phyloP scores from a whole-genome alignment of 2,113 vertebrate genomes.

The Corvus hawaiiensis region DNA sequence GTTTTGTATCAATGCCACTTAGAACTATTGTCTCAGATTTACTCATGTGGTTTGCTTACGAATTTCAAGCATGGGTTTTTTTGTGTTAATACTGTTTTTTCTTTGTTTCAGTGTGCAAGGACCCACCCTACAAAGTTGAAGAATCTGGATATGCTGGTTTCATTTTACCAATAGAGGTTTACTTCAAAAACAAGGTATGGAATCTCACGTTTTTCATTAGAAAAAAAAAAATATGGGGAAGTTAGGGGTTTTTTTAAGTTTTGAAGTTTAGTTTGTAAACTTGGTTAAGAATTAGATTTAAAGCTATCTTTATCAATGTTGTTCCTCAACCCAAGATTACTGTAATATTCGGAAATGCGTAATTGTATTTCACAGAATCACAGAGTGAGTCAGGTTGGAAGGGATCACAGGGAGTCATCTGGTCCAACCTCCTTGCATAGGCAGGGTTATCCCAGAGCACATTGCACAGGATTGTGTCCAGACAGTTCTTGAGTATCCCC shows the following conservation, averaged over 20 bases:
- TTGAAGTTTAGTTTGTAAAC: neutral
- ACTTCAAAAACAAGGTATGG: constrained; percentile 90
- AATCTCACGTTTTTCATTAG: neutral
- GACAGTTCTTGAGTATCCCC: neutral
- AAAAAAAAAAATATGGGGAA: neutral
- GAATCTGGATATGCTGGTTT: constrained; percentile 92
- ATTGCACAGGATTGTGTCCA: neutral
- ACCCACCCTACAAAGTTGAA: constrained; percentile 90
- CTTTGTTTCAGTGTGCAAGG: constrained; percentile 83
- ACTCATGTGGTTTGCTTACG: neutral
- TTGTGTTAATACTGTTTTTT: neutral
- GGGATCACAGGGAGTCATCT: neutral
- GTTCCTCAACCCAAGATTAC: neutral
- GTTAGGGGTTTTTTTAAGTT: rapidly evolving
- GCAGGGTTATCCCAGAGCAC: neutral
- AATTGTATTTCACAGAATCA: neutral
- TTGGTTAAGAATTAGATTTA: neutral
- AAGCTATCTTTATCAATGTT: neutral
- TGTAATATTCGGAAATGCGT: neutral
- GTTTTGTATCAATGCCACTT: neutral
- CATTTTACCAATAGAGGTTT: constrained; percentile 89
- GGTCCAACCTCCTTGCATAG: neutral
- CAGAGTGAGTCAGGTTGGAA: neutral
- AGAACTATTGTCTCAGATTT: neutral
- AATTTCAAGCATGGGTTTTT: neutral